Percentiles rank a stretch among this genome's conserved stretches.
Evolutionary conservation across 2,113 vertebrate species (phyloP).

Genomic region (Hirundichthys speculiger): DNA sequence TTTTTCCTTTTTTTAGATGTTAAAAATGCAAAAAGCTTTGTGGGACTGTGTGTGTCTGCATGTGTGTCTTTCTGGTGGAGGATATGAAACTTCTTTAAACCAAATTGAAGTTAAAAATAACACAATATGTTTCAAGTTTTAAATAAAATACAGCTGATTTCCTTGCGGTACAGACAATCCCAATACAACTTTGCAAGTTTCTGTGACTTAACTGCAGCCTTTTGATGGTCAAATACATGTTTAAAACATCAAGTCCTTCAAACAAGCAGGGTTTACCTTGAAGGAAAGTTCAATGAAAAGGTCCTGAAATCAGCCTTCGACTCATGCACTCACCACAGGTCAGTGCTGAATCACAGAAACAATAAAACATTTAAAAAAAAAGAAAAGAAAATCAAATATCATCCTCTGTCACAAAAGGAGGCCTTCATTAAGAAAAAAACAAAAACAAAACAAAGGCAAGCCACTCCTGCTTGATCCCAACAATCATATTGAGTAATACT

Average conservation of each 20-base stretch:
- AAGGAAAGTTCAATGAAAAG: conserved; percentile 73
- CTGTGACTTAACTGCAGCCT: conserved; percentile 77
- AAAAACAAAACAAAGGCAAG: conserved; percentile 74
- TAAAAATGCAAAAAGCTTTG: conserved; percentile 85
- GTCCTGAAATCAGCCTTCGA: conserved; percentile 82
- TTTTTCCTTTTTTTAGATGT: conserved; percentile 69
- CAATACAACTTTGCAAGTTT: conserved; percentile 84
- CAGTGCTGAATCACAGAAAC: conserved; percentile 77
- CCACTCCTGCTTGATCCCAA: conserved; percentile 85
- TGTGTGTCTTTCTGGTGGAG: conserved; percentile 22
- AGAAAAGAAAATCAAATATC: conserved; percentile 73
- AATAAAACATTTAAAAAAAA: conserved; percentile 27
- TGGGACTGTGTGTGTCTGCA: conserved; percentile 65
- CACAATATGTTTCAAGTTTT: conserved; percentile 84
- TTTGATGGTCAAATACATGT: conserved; percentile 69
- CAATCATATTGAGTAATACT: conserved; percentile 84
- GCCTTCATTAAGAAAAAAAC: conserved; percentile 79
- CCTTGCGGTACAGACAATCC: conserved; percentile 80
- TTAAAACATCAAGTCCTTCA: conserved; percentile 71
- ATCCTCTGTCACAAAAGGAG: conserved; percentile 79
- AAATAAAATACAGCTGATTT: conserved; percentile 71
- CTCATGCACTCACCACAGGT: conserved; percentile 77
- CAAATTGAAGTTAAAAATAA: conserved; percentile 79
- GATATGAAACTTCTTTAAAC: conserved; percentile 32
- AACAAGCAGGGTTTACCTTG: conserved; percentile 76